Evolutionary conservation across 2,888 invertebrate species (phyloP), one percentile per base, ranked within the genome.

Genomic region (Agrotis segetum): DNA sequence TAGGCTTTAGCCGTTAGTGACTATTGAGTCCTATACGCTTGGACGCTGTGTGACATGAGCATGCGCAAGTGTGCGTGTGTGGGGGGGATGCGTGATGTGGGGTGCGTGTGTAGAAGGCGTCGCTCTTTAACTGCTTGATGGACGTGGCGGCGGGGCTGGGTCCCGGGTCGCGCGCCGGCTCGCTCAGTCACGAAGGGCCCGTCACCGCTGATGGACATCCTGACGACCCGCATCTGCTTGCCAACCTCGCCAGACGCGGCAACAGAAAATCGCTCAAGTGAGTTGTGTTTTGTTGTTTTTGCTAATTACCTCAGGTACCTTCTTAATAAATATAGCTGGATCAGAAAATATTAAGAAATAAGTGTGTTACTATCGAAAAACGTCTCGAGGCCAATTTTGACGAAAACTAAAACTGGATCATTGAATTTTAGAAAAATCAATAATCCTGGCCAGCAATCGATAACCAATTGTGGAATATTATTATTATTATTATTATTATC

Each of bases 101-200:
- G 89, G 92, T 94, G 93, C 94, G 91, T 95, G 95, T 96, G 92
- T 97, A 99, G 98, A 99, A 98, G 97, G 98, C 99, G 96, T 98
- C 99, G 93, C 98, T 99, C 97, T 99, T 99, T 97, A 98, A 98
- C 97, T 98, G 99, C 97, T 97, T 99, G 96, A 97, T 99, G 98
- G 99, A 99, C 96, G 98, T 98, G 97, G 98, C 98, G 90, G 98
- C 98, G 90, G 97, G 97, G 76, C 96, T 97, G 95, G 97, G 97
- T 58, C 95, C 95, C 52, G 97, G 97, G 86, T 97, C 98, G 89
- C 97, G 98, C 83, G 96, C 97, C 78, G 97, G 97, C 90, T 97
- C 97, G 81, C 96, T 98, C 89, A 97, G 97, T 91, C 97, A 97
- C 88, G 97, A 98, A 91, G 97, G 97, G 58, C 95, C 95, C 84